These are phyloP conservation scores for Amphiprion ocellaris DNA, from an alignment of 2,113 vertebrate species.

Conservation along the genomic window DNA sequence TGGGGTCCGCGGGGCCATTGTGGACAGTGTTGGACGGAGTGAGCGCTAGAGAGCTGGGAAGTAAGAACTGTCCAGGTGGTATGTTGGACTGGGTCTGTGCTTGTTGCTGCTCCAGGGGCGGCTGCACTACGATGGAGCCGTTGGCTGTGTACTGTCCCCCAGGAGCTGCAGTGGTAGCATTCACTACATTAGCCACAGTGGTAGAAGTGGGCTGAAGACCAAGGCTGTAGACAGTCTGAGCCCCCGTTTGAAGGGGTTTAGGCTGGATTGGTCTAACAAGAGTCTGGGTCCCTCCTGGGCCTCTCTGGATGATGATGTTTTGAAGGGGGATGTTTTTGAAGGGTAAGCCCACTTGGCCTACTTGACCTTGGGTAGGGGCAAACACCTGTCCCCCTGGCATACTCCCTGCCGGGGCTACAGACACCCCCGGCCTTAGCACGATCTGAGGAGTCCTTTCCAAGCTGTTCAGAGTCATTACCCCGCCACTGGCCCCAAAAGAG, in stretches of 20 bases:
- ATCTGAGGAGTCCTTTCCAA: constrained; percentile 94
- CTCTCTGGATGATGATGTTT: constrained; percentile 98
- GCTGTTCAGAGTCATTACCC: constrained; percentile 97
- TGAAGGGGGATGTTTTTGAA: constrained; percentile 97
- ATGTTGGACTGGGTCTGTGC: constrained; percentile 84
- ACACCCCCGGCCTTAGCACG: constrained; percentile 89
- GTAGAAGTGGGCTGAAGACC: constrained; percentile 84
- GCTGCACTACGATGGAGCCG: constrained; percentile 82
- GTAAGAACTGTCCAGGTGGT: constrained; percentile 91
- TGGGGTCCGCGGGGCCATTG: constrained; percentile 86
- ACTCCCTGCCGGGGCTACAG: constrained; percentile 66
- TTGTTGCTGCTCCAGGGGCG: constrained; percentile 86
- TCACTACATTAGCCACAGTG: constrained; percentile 78
- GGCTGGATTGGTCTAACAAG: constrained; percentile 94
- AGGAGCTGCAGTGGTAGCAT: constrained; percentile 82
- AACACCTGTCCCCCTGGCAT: constrained; percentile 85
- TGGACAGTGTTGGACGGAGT: constrained; percentile 88
- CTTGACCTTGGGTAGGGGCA: constrained; percentile 86
- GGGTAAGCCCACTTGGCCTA: constrained; percentile 91
- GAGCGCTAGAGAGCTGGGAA: constrained; percentile 91
- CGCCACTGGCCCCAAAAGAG: constrained; percentile 90
- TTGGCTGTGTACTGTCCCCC: constrained; percentile 78
- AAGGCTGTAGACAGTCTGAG: constrained; percentile 91
- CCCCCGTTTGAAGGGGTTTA: constrained; percentile 92
- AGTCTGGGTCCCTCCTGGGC: constrained; percentile 88